Evolutionary conservation across 2,888 invertebrate species (phyloP), one percentile per base, ranked within the genome.

Genomic region (Mythimna pallens): DNA sequence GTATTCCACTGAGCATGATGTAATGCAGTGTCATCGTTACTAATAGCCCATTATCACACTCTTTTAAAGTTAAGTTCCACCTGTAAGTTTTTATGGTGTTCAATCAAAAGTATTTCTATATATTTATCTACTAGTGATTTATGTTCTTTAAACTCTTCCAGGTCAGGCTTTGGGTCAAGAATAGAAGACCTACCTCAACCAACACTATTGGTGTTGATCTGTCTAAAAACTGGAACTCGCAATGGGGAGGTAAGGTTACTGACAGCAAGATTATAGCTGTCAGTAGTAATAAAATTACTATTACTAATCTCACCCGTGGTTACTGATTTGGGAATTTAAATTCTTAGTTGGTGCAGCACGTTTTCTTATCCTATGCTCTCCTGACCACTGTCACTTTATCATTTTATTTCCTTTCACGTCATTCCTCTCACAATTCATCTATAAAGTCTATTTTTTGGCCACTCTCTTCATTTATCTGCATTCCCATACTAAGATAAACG

Each of bases 81-180:
- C 9, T 36, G 36, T 36, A 36, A 9, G 43, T 43, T 12, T 40
- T 43, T 43, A 43, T 43, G 9, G 10, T 43, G 3, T 43, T 12
- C 12, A 43, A 43, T 43, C 14, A 43, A 43, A 43, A 43, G 43
- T 43, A 14, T 43, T 43, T 43, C 43, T 47, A 47, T 7, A 0
- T 17, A 7, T 5, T 7, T 47, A 20, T 47, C 20, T 50, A 50
- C 6, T 20, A 7, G 50, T 20, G 20, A 17, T 20, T 52, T n/a
- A 52, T n/a, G 50, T 52, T 52, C 50, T n/a, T 17, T 52, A n/a
- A 9, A 52, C n/a, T 14, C 10, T 89, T 90, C 40, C 72, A 96
- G 96, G 93, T 97, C 59, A 96, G 98, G 59, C 81, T 97, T 70
- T 98, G 98, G 98, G 91, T 97, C 30, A 98, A 98, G 87, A 98